Percentiles rank a stretch among this genome's conserved stretches.
Evolutionary conservation across 2,797 vertebrate genomes (phyloP).

Genomic region (Eulemur coronatus): DNA sequence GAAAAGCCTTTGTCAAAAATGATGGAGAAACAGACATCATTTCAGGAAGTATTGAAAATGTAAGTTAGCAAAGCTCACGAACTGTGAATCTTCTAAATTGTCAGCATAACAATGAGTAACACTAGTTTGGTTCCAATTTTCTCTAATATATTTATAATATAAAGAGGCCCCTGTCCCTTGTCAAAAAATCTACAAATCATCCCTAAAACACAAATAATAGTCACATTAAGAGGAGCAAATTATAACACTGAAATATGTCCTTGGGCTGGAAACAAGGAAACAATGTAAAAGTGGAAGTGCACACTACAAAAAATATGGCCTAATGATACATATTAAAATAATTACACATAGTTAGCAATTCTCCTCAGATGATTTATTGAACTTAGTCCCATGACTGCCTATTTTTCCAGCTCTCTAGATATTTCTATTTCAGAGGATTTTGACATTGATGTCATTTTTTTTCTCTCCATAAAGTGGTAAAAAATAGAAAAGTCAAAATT

Average conservation of each 20-base stretch:
- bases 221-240: slow-evolving; percentile 55
- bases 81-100: neutral
- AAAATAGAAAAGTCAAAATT: neutral
- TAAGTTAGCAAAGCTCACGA: slow-evolving; percentile 51
- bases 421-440: slow-evolving; percentile 53
- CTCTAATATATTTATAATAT: slow-evolving; percentile 59
- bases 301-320: slow-evolving; percentile 20
- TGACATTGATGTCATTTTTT: slow-evolving; percentile 55
- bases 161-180: neutral
- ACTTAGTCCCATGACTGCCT: slow-evolving; percentile 26
- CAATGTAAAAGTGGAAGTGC: slow-evolving; percentile 26
- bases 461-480: neutral
- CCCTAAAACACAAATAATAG: slow-evolving; percentile 64
- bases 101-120: neutral
- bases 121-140: slow-evolving; percentile 52
- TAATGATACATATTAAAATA: slow-evolving; percentile 70
- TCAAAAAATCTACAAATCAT: slow-evolving; percentile 52
- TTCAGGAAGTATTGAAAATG: neutral
- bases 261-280: slow-evolving; percentile 55
- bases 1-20: neutral
- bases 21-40: neutral
- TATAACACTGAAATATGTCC: slow-evolving; percentile 58
- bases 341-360: slow-evolving; percentile 60
- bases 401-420: slow-evolving; percentile 40
- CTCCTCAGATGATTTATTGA: slow-evolving; percentile 59